These are phyloP conservation scores for Andrena trimmerana DNA, from an alignment of 2,888 invertebrate species.

Conservation along the genomic window DNA sequence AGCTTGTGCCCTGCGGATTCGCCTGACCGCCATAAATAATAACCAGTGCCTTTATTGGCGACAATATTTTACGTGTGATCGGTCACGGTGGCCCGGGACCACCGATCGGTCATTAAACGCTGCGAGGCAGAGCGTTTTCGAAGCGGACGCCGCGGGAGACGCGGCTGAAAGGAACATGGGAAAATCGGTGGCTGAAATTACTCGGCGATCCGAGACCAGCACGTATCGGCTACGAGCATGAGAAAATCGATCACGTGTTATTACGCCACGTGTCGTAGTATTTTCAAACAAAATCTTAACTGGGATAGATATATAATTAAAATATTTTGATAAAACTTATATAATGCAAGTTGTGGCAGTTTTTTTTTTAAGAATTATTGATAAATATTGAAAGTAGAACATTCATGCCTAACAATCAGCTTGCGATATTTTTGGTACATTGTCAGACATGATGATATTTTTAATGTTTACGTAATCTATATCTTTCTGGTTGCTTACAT, in stretches of 20 bases:
- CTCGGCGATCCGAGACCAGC: not conserved
- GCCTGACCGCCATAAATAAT: slow-evolving; percentile 75
- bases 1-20: slow-evolving; percentile 67
- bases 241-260: not conserved
- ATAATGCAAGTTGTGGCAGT: too few relatives aligned
- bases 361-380: too few relatives aligned
- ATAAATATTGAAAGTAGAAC: too few relatives aligned
- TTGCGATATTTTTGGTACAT: too few relatives aligned
- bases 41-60: slow-evolving; percentile 75
- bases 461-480: too few relatives aligned
- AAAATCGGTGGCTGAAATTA: slow-evolving; percentile 13
- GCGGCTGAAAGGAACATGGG: not conserved
- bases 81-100: slow-evolving; percentile 35
- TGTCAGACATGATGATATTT: too few relatives aligned
- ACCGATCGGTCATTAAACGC: slow-evolving; percentile 47
- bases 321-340: too few relatives aligned
- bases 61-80: slow-evolving; percentile 77
- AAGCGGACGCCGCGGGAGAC: slow-evolving; percentile 21
- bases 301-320: too few relatives aligned
- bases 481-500: too few relatives aligned
- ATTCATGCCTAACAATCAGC: too few relatives aligned
- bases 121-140: slow-evolving; percentile 4
- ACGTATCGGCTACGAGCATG: not conserved
- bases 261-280: too few relatives aligned
- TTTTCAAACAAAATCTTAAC: too few relatives aligned